Evolutionary conservation across 92 coral and sea anemone species (phyloP), one percentile per base, ranked within the genome.

Genomic region (Galaxea fascicularis): DNA sequence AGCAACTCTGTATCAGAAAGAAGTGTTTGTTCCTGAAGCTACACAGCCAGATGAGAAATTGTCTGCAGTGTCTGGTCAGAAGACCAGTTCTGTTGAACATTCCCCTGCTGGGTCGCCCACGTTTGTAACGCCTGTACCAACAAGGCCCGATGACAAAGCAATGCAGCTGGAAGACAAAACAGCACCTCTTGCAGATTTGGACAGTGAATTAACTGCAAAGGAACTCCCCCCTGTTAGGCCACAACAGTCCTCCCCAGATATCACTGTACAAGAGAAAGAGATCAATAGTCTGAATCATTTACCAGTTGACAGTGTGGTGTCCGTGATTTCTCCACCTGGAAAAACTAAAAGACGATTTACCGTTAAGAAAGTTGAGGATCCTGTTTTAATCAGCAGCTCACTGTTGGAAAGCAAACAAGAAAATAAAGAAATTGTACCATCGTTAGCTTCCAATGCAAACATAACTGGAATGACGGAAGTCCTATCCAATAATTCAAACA

Each of bases 81-180:
- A 82, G 26, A 41, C 69, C 8, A 28, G 73, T 45, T 53, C 86
- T 17, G 58, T 54, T 39, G 78, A 70, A 25, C 77, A 82, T 44
- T 60, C 56, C 8, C 39, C 77, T 57, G 86, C 35, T 29, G 27
- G 24, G 39, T 41, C 58, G 22, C 84, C 39, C 18, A 31, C 44
- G 2, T 49, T 27, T 27, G 29, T 39, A 5, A 17, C 30, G 7
- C 11, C 65, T 10, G 16, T 29, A 57, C 51, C 79, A 15, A 25
- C 51, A 52, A 82, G 35, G 29, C 47, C n/a, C 7, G 94, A 91
- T n/a, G 86, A 82, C 60, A 85, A 91, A 35, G 78, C 76, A 9
- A 85, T 68, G 24, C 91, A 79, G 58, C 89, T 8, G 56, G 86
- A 82, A 25, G 64, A 41, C 58, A 71, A 54, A 18, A 14, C 53